These are phyloP conservation scores for Macrotrachela quadricornifera DNA, from an alignment of 1,140 invertebrate genomes.

Conservation along the genomic window DNA sequence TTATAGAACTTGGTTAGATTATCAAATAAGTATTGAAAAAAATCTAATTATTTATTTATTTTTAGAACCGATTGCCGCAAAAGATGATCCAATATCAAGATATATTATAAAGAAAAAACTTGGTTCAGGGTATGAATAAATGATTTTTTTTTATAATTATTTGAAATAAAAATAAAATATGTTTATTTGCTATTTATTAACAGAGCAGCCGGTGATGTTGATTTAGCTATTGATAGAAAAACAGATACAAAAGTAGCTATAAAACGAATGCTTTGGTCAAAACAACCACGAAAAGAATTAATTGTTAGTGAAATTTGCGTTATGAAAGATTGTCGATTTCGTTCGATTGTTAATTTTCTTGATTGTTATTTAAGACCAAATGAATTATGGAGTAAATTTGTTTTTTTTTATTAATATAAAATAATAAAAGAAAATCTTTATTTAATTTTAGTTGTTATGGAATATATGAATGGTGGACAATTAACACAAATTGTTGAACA, in stretches of 20 bases:
- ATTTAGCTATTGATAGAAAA: conserved; percentile 3
- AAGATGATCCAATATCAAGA: conserved; percentile 2
- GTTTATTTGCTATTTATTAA: too few species aligned
- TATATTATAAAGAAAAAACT: conserved; percentile 5
- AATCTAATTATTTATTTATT: too few species aligned
- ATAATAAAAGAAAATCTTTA: too few species aligned
- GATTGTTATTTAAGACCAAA: conserved; percentile 87
- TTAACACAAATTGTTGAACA: conserved; percentile 38
- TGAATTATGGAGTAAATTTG: conserved; percentile 52
- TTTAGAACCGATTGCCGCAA: background rate
- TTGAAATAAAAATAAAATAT: too few species aligned
- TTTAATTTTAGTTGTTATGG: conserved; percentile 37
- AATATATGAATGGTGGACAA: conserved; percentile 36
- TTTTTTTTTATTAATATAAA: too few species aligned
- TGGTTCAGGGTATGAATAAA: conserved; percentile 5
- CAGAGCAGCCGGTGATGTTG: conserved; percentile 8
- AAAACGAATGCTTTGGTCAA: conserved; percentile 34
- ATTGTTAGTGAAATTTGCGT: conserved; percentile 44
- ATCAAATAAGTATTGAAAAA: too few species aligned
- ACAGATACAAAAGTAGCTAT: conserved; percentile 26
- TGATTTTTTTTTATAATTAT: too few species aligned
- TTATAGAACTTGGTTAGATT: too few species aligned
- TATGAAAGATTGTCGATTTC: conserved; percentile 94
- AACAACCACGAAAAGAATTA: conserved; percentile 36
- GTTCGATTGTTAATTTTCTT: conserved; percentile 97